These are phyloP conservation scores for Neosalanx taihuensis DNA, from an alignment of 2,797 vertebrate species.

Conservation along the genomic window DNA sequence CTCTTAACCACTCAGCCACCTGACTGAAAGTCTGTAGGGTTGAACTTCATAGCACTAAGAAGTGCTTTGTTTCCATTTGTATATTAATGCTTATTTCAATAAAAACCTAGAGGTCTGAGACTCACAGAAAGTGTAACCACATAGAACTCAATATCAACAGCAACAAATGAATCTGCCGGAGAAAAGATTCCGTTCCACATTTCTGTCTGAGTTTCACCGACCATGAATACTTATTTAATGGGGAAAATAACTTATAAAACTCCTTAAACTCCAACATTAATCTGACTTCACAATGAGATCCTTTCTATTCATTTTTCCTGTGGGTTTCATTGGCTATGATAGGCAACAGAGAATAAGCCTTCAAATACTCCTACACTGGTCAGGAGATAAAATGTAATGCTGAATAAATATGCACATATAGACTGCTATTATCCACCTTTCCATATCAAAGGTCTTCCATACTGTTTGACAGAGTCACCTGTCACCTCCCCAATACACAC, in stretches of 20 bases:
- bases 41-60: too few species aligned
- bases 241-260: conserved; percentile 6
- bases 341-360: conserved; percentile 7
- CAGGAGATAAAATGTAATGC: conserved; percentile 21
- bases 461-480: conserved; percentile 16
- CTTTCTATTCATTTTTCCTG: conserved; percentile 3
- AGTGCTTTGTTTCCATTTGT: too few species aligned
- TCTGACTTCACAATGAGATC: conserved; percentile 2
- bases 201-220: not conserved
- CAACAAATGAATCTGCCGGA: not conserved
- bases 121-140: too few species aligned
- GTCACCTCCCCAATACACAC: conserved; percentile 1
- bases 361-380: conserved; percentile 24
- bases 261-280: conserved; percentile 13
- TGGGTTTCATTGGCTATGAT: conserved; percentile 10
- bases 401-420: conserved; percentile 58
- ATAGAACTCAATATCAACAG: not conserved
- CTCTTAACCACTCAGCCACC: too few species aligned
- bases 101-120: too few species aligned
- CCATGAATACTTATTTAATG: conserved; percentile 4
- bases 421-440: conserved; percentile 45
- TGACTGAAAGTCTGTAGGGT: too few species aligned
- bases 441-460: conserved; percentile 37
- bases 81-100: too few species aligned
- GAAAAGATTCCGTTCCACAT: too few species aligned